Percentiles rank a stretch among this genome's conserved stretches.
Conservation (phyloP, 1,140 invertebrate species). For the Listronotus oregonensis region DNA sequence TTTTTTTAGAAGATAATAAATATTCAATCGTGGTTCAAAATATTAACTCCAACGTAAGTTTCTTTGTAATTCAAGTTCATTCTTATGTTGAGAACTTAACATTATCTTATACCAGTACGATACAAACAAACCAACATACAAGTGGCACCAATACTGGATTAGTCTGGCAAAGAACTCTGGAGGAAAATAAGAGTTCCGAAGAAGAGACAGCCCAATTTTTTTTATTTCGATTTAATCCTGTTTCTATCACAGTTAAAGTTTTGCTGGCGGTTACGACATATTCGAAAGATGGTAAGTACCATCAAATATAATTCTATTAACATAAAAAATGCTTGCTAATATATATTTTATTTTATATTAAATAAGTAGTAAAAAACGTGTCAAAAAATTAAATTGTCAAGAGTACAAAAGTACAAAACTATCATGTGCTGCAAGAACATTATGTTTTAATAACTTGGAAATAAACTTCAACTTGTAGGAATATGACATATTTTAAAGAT, state of each 20-base stretch:
- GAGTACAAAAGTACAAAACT: no score
- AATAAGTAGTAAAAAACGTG: no score
- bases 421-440: background rate
- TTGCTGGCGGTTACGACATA: conserved; percentile 65
- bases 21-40: conserved; percentile 57
- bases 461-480: no score
- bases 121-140: conserved; percentile 35
- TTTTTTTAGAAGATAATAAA: conserved; percentile 35
- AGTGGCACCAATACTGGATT: conserved; percentile 70
- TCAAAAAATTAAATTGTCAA: no score
- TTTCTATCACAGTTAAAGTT: conserved; percentile 29
- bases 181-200: conserved; percentile 9
- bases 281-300: conserved; percentile 59
- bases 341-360: no score
- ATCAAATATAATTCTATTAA: no score
- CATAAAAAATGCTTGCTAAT: no score
- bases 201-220: conserved; percentile 48
- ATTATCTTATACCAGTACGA: conserved; percentile 59
- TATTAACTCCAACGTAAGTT: conserved; percentile 59
- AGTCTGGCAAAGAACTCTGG: conserved; percentile 46
- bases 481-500: no score
- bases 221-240: conserved; percentile 10
- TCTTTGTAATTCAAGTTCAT: conserved; percentile 72
- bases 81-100: conserved; percentile 65
- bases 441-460: no score